Percentiles rank a stretch among this genome's conserved stretches.
phyloP scores from a whole-genome alignment of 2,113 vertebrate genomes.

The Crotalus helleri region DNA sequence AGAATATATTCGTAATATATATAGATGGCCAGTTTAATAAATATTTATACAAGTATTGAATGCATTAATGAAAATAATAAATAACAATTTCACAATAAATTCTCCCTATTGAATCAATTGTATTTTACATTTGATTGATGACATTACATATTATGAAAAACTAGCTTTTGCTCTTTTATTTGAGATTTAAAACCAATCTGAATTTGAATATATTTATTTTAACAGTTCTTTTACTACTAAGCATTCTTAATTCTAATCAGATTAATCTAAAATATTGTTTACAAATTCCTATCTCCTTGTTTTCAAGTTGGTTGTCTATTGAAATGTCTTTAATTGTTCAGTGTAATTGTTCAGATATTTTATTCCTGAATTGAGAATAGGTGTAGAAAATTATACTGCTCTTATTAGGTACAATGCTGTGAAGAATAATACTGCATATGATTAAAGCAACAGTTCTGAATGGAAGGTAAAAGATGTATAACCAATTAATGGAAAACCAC shows the following conservation, averaged over 20 bases:
- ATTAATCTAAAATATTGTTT: background rate
- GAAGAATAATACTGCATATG: background rate
- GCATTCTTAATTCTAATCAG: background rate
- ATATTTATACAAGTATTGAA: background rate
- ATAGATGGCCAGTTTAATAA: background rate
- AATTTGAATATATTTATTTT: background rate
- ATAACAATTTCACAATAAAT: background rate
- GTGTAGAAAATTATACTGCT: background rate
- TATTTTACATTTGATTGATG: background rate
- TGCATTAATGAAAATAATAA: background rate
- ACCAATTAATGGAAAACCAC: background rate
- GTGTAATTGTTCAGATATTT: background rate
- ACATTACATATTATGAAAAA: background rate
- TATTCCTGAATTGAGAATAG: background rate
- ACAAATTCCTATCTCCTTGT: background rate
- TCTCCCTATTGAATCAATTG: background rate
- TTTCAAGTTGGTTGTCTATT: background rate
- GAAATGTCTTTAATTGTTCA: background rate
- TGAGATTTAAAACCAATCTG: background rate
- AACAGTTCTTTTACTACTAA: background rate
- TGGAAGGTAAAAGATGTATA: slow-evolving; percentile 2
- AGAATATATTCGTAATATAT: background rate
- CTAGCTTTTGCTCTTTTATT: background rate
- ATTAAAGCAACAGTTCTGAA: background rate
- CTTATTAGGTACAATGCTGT: background rate